These are phyloP conservation scores for Leuctra nigra DNA, from an alignment of 2,888 invertebrate genomes.

Conservation along the genomic window DNA sequence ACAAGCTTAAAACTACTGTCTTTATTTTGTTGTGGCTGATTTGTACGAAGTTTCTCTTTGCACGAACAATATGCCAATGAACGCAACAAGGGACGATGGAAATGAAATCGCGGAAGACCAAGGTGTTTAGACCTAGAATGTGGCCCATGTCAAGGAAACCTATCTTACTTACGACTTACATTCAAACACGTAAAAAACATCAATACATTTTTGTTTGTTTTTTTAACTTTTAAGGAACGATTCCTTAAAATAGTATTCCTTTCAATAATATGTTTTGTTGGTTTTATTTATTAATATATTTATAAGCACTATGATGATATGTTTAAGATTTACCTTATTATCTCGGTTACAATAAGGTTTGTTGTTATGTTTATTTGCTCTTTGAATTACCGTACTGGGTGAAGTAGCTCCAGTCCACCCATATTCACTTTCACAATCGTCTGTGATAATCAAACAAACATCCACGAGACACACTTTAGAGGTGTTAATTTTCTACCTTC, in stretches of 20 bases:
- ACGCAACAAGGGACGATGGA: conserved; percentile 5
- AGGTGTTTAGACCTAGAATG: conserved; percentile 25
- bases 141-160: conserved; percentile 17
- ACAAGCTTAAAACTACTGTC: conserved; percentile 27
- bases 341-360: conserved; percentile 22
- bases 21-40: conserved; percentile 26
- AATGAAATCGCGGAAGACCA: conserved; percentile 25
- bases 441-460: too few relatives aligned
- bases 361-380: conserved; percentile 21
- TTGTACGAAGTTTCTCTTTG: not conserved
- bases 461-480: too few relatives aligned
- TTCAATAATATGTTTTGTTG: conserved; percentile 27
- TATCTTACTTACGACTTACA: conserved; percentile 21
- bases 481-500: too few relatives aligned
- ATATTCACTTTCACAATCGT: too few relatives aligned
- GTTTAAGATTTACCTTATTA: conserved; percentile 29
- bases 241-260: conserved; percentile 31
- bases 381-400: not conserved
- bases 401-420: too few relatives aligned
- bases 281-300: conserved; percentile 21
- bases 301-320: conserved; percentile 32
- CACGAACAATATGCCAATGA: not conserved
- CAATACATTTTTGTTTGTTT: conserved; percentile 25
- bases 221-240: conserved; percentile 30
- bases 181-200: conserved; percentile 29